Percentiles rank a stretch among this genome's conserved stretches.
These are phyloP conservation scores for Eciton burchellii DNA, from an alignment of 1,140 invertebrate genomes.

Conservation along the genomic window DNA sequence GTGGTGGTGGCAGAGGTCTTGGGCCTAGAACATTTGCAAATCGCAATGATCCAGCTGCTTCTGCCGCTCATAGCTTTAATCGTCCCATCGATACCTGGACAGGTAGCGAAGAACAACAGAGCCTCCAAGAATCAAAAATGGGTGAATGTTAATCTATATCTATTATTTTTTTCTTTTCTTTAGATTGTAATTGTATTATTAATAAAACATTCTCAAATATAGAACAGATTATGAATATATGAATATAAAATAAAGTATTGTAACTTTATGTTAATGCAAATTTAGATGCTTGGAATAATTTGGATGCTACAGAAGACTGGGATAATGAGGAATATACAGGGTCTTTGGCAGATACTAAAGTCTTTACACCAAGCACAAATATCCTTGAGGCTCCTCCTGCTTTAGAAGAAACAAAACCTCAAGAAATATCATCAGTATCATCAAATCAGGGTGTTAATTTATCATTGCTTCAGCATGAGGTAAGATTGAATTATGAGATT, in stretches of 20 bases:
- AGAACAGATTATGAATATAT: not conserved
- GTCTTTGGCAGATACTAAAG: slow-evolving; percentile 96
- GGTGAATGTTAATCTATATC: slow-evolving; percentile 69
- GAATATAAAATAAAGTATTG: not conserved
- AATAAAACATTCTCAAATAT: not conserved
- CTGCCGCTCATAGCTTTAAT: slow-evolving; percentile 81
- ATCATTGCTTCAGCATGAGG: slow-evolving; percentile 75
- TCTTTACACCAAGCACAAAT: slow-evolving; percentile 92
- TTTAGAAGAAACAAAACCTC: slow-evolving; percentile 78
- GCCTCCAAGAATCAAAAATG: slow-evolving; percentile 82
- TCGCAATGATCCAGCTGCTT: slow-evolving; percentile 80
- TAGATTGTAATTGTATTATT: not conserved
- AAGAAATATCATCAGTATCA: slow-evolving; percentile 73
- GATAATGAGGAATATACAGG: slow-evolving; percentile 98
- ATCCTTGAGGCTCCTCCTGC: slow-evolving; percentile 74
- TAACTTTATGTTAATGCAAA: slow-evolving; percentile 34
- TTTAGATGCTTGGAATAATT: slow-evolving; percentile 89
- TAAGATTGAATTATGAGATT: slow-evolving; percentile 47
- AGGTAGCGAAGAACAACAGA: slow-evolving; percentile 83
- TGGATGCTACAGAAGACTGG: slow-evolving; percentile 93
- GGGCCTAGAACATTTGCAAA: slow-evolving; percentile 86
- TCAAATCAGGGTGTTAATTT: slow-evolving; percentile 74
- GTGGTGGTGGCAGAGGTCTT: slow-evolving; percentile 87
- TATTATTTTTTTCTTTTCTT: not conserved
- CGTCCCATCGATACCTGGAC: slow-evolving; percentile 85